A percentile compares a stretch with the other conserved stretches of the same genome.
Conservation (phyloP, 2,113 vertebrate genomes). For the Lepus europaeus region DNA sequence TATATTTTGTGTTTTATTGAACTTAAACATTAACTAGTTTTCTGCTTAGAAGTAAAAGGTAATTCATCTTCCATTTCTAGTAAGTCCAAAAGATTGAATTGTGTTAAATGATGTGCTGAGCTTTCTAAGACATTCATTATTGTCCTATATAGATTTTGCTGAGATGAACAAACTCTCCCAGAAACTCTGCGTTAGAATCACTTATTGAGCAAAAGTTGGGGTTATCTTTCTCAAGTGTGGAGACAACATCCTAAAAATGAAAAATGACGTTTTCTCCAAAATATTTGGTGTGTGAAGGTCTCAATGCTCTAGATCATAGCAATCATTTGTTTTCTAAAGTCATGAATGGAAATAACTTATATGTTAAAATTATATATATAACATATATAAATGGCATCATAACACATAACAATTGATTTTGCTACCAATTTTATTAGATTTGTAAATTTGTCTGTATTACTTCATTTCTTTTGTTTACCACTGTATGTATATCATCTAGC, state of each 20-base stretch:
- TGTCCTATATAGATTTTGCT: conserved; percentile 51
- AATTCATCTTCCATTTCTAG: conserved; percentile 69
- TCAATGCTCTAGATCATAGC: background rate
- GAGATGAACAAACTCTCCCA: conserved; percentile 62
- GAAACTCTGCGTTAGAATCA: conserved; percentile 16
- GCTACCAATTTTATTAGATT: background rate
- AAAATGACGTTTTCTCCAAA: conserved; percentile 1
- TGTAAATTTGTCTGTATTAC: background rate
- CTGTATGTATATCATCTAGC: fast-evolving
- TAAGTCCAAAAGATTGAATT: conserved; percentile 57
- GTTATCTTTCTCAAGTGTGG: background rate
- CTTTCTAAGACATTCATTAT: conserved; percentile 51
- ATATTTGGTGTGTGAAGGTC: background rate
- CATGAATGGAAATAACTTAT: background rate
- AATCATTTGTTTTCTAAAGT: background rate
- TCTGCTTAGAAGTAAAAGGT: conserved; percentile 53
- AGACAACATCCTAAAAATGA: conserved; percentile 1
- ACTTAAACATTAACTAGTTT: background rate
- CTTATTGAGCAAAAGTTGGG: conserved; percentile 40
- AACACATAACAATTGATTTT: background rate
- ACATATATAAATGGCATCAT: background rate
- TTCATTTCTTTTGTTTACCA: background rate
- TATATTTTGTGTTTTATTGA: conserved; percentile 53
- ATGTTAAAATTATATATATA: background rate
- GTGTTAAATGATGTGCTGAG: conserved; percentile 59